Conservation (phyloP, 2,888 invertebrate species). For the Muschampia plurimacula region DNA sequence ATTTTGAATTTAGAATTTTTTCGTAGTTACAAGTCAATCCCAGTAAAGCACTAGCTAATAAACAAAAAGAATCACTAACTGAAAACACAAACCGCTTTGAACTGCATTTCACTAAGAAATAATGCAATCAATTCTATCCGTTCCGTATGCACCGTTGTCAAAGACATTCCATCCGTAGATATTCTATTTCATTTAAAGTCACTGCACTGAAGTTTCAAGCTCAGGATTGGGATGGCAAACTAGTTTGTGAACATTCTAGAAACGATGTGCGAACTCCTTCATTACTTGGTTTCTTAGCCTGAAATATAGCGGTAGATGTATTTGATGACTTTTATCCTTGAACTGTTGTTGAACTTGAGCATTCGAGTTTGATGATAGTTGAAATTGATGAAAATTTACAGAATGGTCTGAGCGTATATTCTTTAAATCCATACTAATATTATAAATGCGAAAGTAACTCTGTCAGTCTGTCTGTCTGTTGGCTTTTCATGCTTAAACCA, state of each 20-base stretch:
- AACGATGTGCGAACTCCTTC: neutral
- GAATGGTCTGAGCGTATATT: no score
- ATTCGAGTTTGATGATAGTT: no score
- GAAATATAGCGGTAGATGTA: neutral
- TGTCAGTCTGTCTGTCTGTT: no score
- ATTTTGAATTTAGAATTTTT: no score
- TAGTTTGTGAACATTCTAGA: slow-evolving; percentile 15
- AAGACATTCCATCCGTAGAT: neutral
- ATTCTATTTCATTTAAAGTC: slow-evolving; percentile 19
- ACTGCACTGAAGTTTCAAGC: slow-evolving; percentile 22
- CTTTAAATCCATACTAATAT: no score
- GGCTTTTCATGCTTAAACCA: no score
- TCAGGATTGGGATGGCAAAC: slow-evolving; percentile 19
- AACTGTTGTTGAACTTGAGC: neutral
- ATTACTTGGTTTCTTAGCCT: neutral
- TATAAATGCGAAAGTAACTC: no score
- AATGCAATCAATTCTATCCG: slow-evolving; percentile 1
- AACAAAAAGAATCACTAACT: neutral
- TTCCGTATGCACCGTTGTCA: neutral
- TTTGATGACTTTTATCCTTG: neutral
- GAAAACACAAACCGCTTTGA: neutral
- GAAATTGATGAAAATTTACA: no score
- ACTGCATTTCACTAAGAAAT: slow-evolving; percentile 1
- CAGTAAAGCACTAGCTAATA: neutral
- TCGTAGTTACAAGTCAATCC: neutral